phyloP scores from a whole-genome alignment of 30 jellyfish, hydroid and myxozoan genomes.

The Rhopilema esculentum region DNA sequence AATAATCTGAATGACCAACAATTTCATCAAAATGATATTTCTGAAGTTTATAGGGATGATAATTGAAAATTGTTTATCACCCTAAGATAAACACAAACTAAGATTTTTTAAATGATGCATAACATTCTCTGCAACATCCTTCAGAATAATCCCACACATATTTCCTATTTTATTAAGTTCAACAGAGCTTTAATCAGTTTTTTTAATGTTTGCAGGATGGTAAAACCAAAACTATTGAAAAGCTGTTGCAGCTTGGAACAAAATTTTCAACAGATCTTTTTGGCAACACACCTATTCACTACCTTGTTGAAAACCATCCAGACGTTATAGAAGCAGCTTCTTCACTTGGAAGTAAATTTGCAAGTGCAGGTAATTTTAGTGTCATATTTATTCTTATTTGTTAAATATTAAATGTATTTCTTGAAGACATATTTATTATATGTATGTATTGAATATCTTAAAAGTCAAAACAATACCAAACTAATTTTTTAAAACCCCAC shows the following conservation, averaged over 20 bases:
- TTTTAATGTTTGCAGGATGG: conserved; percentile 36
- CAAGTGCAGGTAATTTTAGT: conserved; percentile 63
- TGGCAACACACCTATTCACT: conserved; percentile 80
- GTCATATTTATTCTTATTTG: background rate
- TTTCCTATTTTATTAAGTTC: background rate
- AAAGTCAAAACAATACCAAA: too few species aligned
- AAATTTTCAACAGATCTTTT: conserved; percentile 66
- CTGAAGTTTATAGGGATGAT: too few species aligned
- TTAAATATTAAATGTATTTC: too few species aligned
- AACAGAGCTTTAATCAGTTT: background rate
- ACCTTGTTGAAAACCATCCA: conserved; percentile 82
- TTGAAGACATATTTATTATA: background rate
- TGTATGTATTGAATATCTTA: too few species aligned
- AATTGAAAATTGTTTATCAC: too few species aligned
- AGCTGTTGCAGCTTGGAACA: conserved; percentile 63
- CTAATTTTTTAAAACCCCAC: too few species aligned
- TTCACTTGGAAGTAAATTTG: conserved; percentile 57
- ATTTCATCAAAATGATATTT: too few species aligned
- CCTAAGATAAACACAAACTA: too few species aligned
- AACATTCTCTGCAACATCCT: too few species aligned
- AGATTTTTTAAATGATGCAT: too few species aligned
- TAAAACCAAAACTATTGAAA: conserved; percentile 50
- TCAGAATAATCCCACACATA: too few species aligned
- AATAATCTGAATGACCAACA: too few species aligned
- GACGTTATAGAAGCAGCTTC: conserved; percentile 76